Conservation (phyloP, 2,113 vertebrate species). For the Thalassoma bifasciatum region DNA sequence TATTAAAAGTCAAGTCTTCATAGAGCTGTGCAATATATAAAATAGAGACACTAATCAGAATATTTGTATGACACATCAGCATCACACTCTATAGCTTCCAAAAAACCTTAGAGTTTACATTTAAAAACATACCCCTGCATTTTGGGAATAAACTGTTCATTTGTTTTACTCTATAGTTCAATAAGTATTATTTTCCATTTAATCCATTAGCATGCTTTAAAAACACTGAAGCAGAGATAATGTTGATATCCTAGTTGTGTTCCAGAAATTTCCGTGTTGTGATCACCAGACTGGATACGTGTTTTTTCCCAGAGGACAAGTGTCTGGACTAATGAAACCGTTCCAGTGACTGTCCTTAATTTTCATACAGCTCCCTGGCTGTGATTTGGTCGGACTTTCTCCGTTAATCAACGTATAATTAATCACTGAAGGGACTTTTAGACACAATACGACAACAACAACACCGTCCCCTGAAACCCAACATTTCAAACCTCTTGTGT, state of each 20-base stretch:
- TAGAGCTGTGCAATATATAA: no score
- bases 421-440: background rate
- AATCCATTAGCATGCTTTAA: background rate
- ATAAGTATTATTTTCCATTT: no score
- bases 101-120: no score
- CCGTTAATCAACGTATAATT: slow-evolving; percentile 6
- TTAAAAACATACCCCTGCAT: no score
- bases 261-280: slow-evolving; percentile 29
- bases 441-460: background rate
- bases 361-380: background rate
- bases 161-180: no score
- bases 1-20: no score
- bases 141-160: no score
- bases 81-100: no score
- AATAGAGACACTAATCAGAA: no score
- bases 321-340: slow-evolving; percentile 12
- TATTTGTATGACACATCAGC: no score
- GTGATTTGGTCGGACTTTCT: background rate
- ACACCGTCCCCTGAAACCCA: background rate
- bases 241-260: slow-evolving; percentile 49
- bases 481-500: background rate
- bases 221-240: slow-evolving; percentile 37
- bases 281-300: slow-evolving; percentile 41
- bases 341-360: slow-evolving; percentile 9
- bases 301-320: slow-evolving; percentile 10